Evolutionary conservation across 2,888 invertebrate species (phyloP).

Genomic region (Drosophila glabriapex): DNA sequence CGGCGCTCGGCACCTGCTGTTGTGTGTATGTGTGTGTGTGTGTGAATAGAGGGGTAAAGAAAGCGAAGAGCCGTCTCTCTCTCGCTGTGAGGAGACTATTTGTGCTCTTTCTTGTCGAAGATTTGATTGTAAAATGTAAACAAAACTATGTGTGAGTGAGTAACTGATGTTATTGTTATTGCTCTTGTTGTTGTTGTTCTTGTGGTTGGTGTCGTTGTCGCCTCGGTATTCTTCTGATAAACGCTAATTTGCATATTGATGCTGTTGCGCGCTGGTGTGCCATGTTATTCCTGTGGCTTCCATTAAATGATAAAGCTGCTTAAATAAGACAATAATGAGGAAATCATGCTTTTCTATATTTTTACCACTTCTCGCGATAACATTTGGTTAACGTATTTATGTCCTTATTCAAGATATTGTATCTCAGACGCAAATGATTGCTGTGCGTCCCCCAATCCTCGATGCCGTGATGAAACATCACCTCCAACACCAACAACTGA

Average conservation of each 20-base stretch:
- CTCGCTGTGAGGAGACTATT: slow-evolving; percentile 22
- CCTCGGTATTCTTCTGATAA: slow-evolving; percentile 55
- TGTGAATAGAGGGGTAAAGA: slow-evolving; percentile 6
- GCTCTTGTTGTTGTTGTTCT: slow-evolving; percentile 38
- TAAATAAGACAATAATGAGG: slow-evolving; percentile 14
- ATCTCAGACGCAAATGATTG: slow-evolving; percentile 66
- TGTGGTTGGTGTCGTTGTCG: slow-evolving; percentile 27
- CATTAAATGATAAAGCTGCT: slow-evolving; percentile 23
- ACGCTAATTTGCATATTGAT: slow-evolving; percentile 64
- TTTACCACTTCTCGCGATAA: slow-evolving; percentile 75
- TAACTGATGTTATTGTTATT: slow-evolving; percentile 34
- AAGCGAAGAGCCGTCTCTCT: slow-evolving; percentile 15
- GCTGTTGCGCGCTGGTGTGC: slow-evolving; percentile 20
- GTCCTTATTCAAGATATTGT: slow-evolving; percentile 69
- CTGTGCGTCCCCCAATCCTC: slow-evolving; percentile 70
- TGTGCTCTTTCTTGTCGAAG: slow-evolving; percentile 48
- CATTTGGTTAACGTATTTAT: slow-evolving; percentile 61
- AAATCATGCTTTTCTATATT: not conserved
- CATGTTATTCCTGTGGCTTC: slow-evolving; percentile 19
- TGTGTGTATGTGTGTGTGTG: slow-evolving; percentile 4
- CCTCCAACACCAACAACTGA: slow-evolving; percentile 82
- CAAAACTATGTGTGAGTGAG: slow-evolving; percentile 47
- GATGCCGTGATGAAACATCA: slow-evolving; percentile 81
- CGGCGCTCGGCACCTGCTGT: slow-evolving; percentile 33
- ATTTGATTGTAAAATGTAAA: slow-evolving; percentile 70